These are phyloP conservation scores for Caerostris darwini DNA, from an alignment of 1,140 invertebrate genomes.

Conservation along the genomic window DNA sequence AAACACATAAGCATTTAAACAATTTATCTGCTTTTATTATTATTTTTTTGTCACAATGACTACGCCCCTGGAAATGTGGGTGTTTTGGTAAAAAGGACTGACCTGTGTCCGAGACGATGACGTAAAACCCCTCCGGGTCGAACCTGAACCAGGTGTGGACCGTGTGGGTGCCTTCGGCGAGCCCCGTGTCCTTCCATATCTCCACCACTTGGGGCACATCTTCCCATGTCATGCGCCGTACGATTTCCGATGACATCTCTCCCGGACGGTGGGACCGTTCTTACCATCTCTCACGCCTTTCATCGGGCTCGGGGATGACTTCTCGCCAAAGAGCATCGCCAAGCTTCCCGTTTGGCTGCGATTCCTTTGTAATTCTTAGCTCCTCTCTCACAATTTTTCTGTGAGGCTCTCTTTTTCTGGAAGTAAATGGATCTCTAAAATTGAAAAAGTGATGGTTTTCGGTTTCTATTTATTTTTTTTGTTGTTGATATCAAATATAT, in stretches of 20 bases:
- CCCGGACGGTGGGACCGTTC: neutral
- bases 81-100: neutral
- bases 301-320: neutral
- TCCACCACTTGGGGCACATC: constrained; percentile 78
- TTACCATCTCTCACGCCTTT: neutral
- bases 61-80: no score
- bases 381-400: neutral
- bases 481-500: no score
- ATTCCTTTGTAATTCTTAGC: neutral
- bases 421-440: no score
- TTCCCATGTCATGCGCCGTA: constrained; percentile 77
- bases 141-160: constrained; percentile 78
- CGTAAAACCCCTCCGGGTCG: constrained; percentile 79
- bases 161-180: constrained; percentile 79
- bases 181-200: constrained; percentile 79
- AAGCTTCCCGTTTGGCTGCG: neutral
- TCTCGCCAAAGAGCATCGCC: neutral
- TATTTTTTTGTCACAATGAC: no score
- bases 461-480: no score
- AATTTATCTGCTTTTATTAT: no score
- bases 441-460: no score
- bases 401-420: no score
- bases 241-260: constrained; percentile 1
- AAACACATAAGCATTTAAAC: no score
- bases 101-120: constrained; percentile 76